Base-by-base conservation (phyloP, 2,888 invertebrate species). In the Caenorhabditis drosophilae region DNA sequence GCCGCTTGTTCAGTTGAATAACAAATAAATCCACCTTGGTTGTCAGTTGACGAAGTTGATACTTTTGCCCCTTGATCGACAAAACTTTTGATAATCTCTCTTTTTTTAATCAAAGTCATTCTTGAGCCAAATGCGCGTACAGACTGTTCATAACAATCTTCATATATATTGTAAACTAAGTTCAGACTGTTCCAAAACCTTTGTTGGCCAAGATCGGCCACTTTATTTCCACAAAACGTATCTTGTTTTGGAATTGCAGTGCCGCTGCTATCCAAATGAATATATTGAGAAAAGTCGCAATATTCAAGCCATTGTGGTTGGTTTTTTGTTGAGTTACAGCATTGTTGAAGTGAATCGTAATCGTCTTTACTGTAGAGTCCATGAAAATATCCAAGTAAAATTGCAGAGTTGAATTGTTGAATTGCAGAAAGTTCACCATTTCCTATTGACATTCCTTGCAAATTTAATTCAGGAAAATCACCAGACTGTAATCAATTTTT, bases 361-460 rank as follows among this genome's bases (percentile, higher is more conserved):
- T 73, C 68, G 9, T 55, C 61, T 35, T 73, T 75, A n/a, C 70
- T 64, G 53, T 64, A 73, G 11, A 72, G 49, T 40, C 76, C 76
- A 44, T 76, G 75, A 63, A 67, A 76, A 55, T 76, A 76, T 27
- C 67, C 63, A 55, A 76, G 57, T 46, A 69, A 63, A 23, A 73
- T 70, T 12, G 68, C 70, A 0, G 75, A 73, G 51, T 73, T 75
- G 59, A 74, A 63, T 53, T 73, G 66, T 59, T 73, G 71, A 20
- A 75, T 50, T 0, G 68, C 58, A 34, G 69, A 70, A n/a, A 78
- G 53, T 44, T 75, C 72, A 27, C 78, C 78, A 56, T 79, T 79
- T 42, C 79, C 79, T 23, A 79, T 72, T 1, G 70, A 72, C 72
- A 79, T 75, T 44, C 79, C 79, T 22, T 69, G 64, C 11, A 79